Evolutionary conservation across 2,797 vertebrate genomes (phyloP).

Genomic region (Myioborus melanocephalus): DNA sequence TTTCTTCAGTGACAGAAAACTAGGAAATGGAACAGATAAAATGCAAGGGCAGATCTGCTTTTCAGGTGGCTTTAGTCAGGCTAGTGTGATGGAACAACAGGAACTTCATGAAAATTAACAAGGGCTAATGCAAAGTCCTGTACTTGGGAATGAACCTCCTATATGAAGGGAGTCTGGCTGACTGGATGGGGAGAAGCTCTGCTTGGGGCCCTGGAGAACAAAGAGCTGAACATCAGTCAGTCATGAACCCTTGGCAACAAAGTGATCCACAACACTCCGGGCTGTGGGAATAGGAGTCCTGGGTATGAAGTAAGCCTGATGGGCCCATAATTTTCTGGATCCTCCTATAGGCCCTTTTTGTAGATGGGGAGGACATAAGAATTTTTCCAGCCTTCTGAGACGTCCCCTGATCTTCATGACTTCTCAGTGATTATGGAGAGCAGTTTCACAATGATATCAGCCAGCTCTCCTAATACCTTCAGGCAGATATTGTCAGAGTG

Average conservation of each 20-base stretch:
- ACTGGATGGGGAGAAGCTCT: neutral
- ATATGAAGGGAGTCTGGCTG: neutral
- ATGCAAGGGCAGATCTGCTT: neutral
- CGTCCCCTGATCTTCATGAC: neutral
- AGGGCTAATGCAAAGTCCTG: neutral
- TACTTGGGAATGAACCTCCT: neutral
- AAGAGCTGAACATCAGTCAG: neutral
- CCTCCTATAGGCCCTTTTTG: neutral
- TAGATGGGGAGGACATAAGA: neutral
- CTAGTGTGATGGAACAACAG: no score
- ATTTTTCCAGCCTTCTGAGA: neutral
- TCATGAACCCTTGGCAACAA: neutral
- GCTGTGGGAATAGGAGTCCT: neutral
- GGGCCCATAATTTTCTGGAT: neutral
- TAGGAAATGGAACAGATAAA: neutral
- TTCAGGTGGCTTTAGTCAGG: neutral
- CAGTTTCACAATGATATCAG: fast-evolving
- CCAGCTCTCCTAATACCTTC: neutral
- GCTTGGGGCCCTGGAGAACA: no score
- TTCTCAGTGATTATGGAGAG: neutral
- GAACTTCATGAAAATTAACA: neutral
- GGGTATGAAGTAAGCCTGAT: neutral
- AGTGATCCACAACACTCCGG: neutral
- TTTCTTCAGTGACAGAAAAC: neutral
- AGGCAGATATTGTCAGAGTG: neutral